Base-by-base conservation (phyloP, 1,140 invertebrate species). In the Bombus superbus region DNA sequence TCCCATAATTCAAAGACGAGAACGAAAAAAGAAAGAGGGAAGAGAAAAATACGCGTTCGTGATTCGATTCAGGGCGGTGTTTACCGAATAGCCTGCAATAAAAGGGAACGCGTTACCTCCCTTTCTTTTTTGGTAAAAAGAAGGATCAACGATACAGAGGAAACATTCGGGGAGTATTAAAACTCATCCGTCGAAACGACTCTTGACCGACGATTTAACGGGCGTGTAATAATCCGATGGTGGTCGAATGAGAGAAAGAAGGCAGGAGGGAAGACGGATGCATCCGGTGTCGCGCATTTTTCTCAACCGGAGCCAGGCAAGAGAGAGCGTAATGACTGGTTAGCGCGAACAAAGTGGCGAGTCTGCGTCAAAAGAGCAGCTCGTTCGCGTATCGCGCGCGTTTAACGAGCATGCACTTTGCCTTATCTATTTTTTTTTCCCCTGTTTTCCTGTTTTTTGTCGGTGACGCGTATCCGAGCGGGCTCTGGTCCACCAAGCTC, bases 321-420 rank as follows among this genome's bases (percentile, higher is more conserved):
- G 59, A n/a, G 59, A 62, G 59, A 62, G 22, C 82, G 44, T 84
- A 84, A 84, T 78, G 66, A 42, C 82, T 84, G 74, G 74, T 79
- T 79, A 71, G 75, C 75, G 82, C 47, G 64, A 68, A 78, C 75
- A 78, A 81, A 81, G 80, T 62, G 69, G 62, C 38, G 38, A 42
- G 25, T n/a, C 35, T 59, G 79, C 68, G 53, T 81, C 80, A 74
- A 81, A 81, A 81, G 80, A 81, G 53, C 69, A 22, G 80, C 47
- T 13, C 32, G 72, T n/a, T 25, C 28, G 71, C 57, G 81, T 82
- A 82, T 75, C 71, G 72, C 22, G 59, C 71, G 32, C 62, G 64
- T 73, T 81, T 74, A 81, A 81, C 80, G 69, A 74, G 47, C 80
- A 22, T 74, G 69, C 80, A 81, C 69, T 81, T 81, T 74, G n/a